Conservation (phyloP, 2,113 vertebrate species). For the Alligator mississippiensis region DNA sequence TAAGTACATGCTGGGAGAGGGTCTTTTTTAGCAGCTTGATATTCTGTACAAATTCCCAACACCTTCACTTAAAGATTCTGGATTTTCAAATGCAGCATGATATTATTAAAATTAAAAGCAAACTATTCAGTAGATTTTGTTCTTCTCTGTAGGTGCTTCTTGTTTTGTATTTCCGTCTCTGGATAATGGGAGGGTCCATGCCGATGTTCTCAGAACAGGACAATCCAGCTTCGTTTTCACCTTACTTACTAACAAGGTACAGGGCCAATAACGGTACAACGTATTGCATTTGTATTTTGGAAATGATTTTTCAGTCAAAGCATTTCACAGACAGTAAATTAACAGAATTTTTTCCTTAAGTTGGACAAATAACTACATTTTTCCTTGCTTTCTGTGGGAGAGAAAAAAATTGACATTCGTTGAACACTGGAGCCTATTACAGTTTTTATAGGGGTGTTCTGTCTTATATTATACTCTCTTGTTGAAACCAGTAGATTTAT, state of each 20-base stretch:
- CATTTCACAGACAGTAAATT: slow-evolving; percentile 19
- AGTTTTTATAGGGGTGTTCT: not conserved
- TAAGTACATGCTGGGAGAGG: too few relatives aligned
- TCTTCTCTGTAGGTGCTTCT: slow-evolving; percentile 83
- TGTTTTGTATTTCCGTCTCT: slow-evolving; percentile 89
- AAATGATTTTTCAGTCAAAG: not conserved
- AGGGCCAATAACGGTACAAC: not conserved
- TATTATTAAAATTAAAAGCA: not conserved
- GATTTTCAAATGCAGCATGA: not conserved
- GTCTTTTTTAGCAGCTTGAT: too few relatives aligned
- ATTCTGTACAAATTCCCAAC: not conserved
- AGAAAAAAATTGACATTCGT: not conserved
- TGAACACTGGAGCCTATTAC: not conserved
- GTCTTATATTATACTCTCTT: not conserved
- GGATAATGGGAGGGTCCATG: slow-evolving; percentile 98
- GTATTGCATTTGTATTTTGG: not conserved
- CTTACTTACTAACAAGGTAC: slow-evolving; percentile 92
- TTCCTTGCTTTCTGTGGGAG: not conserved
- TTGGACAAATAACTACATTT: not conserved
- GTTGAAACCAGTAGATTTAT: not conserved
- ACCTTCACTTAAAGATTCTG: not conserved
- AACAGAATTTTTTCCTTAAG: not conserved
- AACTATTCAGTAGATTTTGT: not conserved
- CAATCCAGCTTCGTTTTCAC: slow-evolving; percentile 97
- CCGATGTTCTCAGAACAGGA: slow-evolving; percentile 98